phyloP scores from a whole-genome alignment of 2,797 vertebrate species.

The Hippopotamyrus pictus region DNA sequence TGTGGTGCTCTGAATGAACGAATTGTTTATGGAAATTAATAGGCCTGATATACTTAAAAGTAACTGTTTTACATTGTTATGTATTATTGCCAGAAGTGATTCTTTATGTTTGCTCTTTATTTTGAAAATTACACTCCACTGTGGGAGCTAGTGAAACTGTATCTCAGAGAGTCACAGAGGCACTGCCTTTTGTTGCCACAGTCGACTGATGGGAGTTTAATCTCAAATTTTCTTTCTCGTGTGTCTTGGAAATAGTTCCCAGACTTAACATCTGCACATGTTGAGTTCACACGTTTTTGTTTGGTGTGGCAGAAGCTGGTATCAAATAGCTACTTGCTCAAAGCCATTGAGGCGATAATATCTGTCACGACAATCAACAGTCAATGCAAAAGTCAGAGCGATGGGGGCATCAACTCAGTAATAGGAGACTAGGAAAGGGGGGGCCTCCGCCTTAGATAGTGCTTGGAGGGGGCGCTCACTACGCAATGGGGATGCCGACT shows the following conservation, averaged over 20 bases:
- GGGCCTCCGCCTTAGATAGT: background rate
- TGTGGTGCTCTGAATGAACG: background rate
- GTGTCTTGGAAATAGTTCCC: background rate
- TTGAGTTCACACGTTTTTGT: background rate
- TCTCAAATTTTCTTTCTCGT: background rate
- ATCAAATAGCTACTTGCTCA: background rate
- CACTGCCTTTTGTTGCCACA: background rate
- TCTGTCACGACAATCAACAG: background rate
- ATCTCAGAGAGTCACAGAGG: background rate
- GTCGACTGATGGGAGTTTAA: background rate
- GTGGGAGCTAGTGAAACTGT: background rate
- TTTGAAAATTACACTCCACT: background rate
- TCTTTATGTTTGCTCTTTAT: background rate
- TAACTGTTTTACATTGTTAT: background rate
- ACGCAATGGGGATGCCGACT: background rate
- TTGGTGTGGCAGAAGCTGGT: background rate
- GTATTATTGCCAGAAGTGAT: background rate
- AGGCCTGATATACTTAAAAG: background rate
- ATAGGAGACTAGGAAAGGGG: background rate
- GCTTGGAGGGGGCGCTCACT: background rate
- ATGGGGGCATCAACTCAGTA: background rate
- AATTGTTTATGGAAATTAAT: background rate
- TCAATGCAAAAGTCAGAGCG: background rate
- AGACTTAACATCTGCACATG: background rate
- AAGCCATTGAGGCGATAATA: background rate